These are phyloP conservation scores for Diarsia mendica DNA, from an alignment of 2,888 invertebrate species.

Conservation along the genomic window DNA sequence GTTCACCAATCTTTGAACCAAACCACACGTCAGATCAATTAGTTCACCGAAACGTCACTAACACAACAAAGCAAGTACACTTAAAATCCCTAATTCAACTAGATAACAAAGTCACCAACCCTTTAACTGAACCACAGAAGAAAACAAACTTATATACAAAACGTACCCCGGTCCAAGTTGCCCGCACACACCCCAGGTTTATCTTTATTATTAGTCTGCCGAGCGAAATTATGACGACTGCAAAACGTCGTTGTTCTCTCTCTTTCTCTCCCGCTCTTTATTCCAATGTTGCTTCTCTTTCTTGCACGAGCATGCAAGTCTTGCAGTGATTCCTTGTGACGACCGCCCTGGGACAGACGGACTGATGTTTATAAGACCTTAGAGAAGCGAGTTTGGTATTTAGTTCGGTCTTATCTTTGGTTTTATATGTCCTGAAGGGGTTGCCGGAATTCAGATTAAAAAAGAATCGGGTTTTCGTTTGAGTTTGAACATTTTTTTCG, in stretches of 20 bases:
- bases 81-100: slow-evolving; percentile 26
- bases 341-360: slow-evolving; percentile 78
- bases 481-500: slow-evolving; percentile 30
- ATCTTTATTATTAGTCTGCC: slow-evolving; percentile 90
- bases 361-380: slow-evolving; percentile 81
- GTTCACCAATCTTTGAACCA: background rate
- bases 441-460: slow-evolving; percentile 72
- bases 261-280: slow-evolving; percentile 63
- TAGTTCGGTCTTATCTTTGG: slow-evolving; percentile 79
- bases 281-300: slow-evolving; percentile 66
- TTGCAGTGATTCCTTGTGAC: slow-evolving; percentile 84
- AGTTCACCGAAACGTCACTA: slow-evolving; percentile 27
- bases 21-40: slow-evolving; percentile 36
- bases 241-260: slow-evolving; percentile 83
- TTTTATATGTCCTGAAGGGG: slow-evolving; percentile 77
- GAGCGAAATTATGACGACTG: slow-evolving; percentile 91
- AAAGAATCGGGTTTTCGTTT: slow-evolving; percentile 68
- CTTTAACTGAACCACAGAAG: slow-evolving; percentile 49
- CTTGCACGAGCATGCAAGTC: slow-evolving; percentile 75
- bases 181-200: slow-evolving; percentile 77
- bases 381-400: slow-evolving; percentile 81
- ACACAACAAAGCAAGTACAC: slow-evolving; percentile 11
- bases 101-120: slow-evolving; percentile 53
- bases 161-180: slow-evolving; percentile 53
- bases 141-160: slow-evolving; percentile 51